phyloP scores from a whole-genome alignment of 2,797 vertebrate genomes.

The Anniella stebbinsi region DNA sequence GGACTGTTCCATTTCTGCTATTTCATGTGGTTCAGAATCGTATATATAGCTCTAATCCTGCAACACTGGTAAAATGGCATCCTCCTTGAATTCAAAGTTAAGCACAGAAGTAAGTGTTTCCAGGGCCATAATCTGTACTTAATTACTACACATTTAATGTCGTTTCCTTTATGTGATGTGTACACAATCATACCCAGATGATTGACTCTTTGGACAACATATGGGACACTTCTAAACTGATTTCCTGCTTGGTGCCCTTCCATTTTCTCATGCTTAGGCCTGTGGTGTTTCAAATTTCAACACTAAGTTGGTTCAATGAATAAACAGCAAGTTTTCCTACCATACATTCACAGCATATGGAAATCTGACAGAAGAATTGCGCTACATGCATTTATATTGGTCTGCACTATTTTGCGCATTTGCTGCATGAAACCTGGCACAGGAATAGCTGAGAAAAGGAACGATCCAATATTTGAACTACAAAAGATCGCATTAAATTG shows the following conservation, averaged over 20 bases:
- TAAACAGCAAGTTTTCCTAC: neutral
- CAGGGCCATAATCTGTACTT: constrained; percentile 53
- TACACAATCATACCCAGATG: constrained; percentile 56
- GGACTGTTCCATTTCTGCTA: neutral
- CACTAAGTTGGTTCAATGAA: neutral
- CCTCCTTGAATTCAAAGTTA: constrained; percentile 32
- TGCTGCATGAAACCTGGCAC: constrained; percentile 42
- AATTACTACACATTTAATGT: constrained; percentile 66
- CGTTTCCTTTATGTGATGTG: constrained; percentile 56
- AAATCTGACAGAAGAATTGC: constrained; percentile 15
- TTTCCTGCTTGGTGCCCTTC: constrained; percentile 60
- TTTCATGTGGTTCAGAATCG: constrained; percentile 12
- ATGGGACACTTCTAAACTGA: constrained; percentile 44
- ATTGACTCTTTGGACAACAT: constrained; percentile 47
- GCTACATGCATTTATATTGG: constrained; percentile 26
- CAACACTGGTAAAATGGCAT: neutral
- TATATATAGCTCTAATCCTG: constrained; percentile 1
- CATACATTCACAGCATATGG: constrained; percentile 30
- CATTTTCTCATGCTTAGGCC: constrained; percentile 43
- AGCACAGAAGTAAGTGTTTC: constrained; percentile 15
- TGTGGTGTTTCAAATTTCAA: constrained; percentile 30
- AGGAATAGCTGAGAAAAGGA: constrained; percentile 53
- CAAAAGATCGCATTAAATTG: constrained; percentile 32
- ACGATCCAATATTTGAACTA: constrained; percentile 41
- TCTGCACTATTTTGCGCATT: constrained; percentile 45